phyloP scores from a whole-genome alignment of 2,888 invertebrate genomes.

The Tipula confusa region DNA sequence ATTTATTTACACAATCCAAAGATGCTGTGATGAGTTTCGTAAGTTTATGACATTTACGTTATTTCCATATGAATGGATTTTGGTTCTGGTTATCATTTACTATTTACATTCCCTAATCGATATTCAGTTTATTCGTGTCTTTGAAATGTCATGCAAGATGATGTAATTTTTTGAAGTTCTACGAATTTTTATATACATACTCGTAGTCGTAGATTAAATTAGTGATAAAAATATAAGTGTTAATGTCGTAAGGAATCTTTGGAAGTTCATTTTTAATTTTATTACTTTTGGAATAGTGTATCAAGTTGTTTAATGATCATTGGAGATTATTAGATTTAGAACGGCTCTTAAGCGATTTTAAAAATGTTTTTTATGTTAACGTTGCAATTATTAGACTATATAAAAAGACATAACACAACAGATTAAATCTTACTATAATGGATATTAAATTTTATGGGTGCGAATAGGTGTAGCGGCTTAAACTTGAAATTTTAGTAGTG shows the following conservation, averaged over 20 bases:
- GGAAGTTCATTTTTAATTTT: not conserved
- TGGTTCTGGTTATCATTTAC: not conserved
- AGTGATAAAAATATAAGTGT: not conserved
- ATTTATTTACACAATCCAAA: not conserved
- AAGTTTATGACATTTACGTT: not conserved
- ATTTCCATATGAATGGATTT: not conserved
- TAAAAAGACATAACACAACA: not conserved
- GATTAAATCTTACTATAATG: not conserved
- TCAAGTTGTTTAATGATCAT: not conserved
- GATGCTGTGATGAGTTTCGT: not conserved
- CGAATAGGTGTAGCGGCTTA: not conserved
- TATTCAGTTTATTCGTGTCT: not conserved
- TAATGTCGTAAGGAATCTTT: not conserved
- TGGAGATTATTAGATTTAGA: not conserved
- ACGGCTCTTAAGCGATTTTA: not conserved
- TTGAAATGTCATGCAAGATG: not conserved
- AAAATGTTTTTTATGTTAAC: not conserved
- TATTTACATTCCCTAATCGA: not conserved
- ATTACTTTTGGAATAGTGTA: not conserved
- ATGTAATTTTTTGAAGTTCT: not conserved
- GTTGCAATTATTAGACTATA: not conserved
- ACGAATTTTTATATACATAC: not conserved
- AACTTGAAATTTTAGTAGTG: not conserved
- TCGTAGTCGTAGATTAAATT: too few relatives aligned
- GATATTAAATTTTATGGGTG: not conserved